Percentiles rank a stretch among this genome's conserved stretches.
Conservation (phyloP, 2,113 vertebrate species). For the Oophaga pumilio region DNA sequence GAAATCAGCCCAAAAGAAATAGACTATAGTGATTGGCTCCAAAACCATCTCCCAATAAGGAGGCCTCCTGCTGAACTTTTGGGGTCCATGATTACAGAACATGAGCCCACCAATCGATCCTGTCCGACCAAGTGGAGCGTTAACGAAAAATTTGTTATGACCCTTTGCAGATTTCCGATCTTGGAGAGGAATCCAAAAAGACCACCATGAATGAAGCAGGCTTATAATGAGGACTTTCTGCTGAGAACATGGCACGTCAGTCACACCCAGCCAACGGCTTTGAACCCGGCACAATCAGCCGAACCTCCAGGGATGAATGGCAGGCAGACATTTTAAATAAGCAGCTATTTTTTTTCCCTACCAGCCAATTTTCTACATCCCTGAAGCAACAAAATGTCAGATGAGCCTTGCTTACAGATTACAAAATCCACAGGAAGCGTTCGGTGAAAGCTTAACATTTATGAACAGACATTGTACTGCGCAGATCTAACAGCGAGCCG, state of each 20-base stretch:
- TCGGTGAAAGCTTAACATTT: not conserved
- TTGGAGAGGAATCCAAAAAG: not conserved
- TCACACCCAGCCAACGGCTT: slow-evolving; percentile 10
- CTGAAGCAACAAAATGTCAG: slow-evolving; percentile 45
- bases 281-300: slow-evolving; percentile 29
- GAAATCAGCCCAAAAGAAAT: no score
- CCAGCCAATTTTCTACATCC: slow-evolving; percentile 35
- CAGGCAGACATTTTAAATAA: slow-evolving; percentile 53
- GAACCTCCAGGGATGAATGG: slow-evolving; percentile 44
- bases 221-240: not conserved
- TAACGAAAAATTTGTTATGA: no score
- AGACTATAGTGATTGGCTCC: no score
- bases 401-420: slow-evolving; percentile 4
- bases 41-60: no score
- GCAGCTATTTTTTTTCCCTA: slow-evolving; percentile 36
- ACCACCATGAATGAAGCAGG: not conserved
- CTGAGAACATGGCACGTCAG: not conserved
- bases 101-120: no score
- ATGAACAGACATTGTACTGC: not conserved
- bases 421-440: not conserved
- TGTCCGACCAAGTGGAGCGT: no score
- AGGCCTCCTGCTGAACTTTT: no score
- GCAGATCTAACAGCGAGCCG: not conserved
- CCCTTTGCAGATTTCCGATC: no score
- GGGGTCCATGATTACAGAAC: no score